These are phyloP conservation scores for Drosophila rellima DNA, from an alignment of 2,888 invertebrate genomes.

Conservation along the genomic window DNA sequence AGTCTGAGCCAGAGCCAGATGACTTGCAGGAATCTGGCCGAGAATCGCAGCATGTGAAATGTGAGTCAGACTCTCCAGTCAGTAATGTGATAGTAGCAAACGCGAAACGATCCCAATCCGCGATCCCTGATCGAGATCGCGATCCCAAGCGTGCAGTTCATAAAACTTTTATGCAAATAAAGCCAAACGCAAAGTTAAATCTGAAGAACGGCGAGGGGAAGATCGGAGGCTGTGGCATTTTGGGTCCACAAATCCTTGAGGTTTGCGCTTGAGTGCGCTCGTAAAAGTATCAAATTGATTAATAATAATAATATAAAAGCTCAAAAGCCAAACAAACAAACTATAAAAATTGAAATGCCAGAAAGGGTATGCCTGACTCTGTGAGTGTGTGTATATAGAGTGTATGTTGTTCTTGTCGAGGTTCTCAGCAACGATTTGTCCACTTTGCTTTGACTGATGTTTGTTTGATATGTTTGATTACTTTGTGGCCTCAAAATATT, in stretches of 20 bases:
- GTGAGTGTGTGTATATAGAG: not conserved
- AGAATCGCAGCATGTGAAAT: slow-evolving; percentile 70
- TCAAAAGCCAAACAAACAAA: slow-evolving; percentile 55
- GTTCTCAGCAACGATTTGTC: slow-evolving; percentile 63
- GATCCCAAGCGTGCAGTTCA: slow-evolving; percentile 58
- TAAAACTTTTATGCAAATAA: slow-evolving; percentile 76
- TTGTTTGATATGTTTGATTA: slow-evolving; percentile 79
- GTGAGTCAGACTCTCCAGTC: slow-evolving; percentile 68
- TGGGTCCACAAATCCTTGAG: slow-evolving; percentile 69
- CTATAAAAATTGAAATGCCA: slow-evolving; percentile 56
- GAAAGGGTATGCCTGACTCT: slow-evolving; percentile 20
- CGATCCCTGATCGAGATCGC: slow-evolving; percentile 23
- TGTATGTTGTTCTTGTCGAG: slow-evolving; percentile 9
- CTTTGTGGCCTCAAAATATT: slow-evolving; percentile 69
- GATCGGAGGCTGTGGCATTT: slow-evolving; percentile 27
- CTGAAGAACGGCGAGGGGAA: not conserved
- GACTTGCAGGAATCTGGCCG: slow-evolving; percentile 75
- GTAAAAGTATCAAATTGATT: slow-evolving; percentile 82
- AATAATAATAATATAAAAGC: slow-evolving; percentile 79
- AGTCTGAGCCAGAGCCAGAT: slow-evolving; percentile 37
- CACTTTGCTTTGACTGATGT: slow-evolving; percentile 74
- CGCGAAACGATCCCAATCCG: slow-evolving; percentile 48
- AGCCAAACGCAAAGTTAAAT: slow-evolving; percentile 27
- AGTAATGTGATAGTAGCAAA: slow-evolving; percentile 72
- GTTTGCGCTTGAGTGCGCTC: slow-evolving; percentile 78